Evolutionary conservation across 2,797 vertebrate species (phyloP), one percentile per base, ranked within the genome.

Genomic region (Phoxinus dragarum): DNA sequence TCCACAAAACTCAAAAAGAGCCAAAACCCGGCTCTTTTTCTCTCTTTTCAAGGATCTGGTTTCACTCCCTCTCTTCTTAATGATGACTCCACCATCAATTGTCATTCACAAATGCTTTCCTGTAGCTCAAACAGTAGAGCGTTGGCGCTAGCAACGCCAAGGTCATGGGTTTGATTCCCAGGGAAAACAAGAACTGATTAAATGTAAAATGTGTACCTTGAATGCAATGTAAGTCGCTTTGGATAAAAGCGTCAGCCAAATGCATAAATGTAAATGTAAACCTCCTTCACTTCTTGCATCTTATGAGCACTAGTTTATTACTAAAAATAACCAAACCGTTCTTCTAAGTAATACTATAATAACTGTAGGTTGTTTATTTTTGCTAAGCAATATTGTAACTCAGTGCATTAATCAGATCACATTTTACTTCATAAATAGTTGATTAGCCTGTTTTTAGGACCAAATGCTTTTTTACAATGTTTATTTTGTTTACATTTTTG

Each of bases 11-110:
- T 27, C 27, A 27, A 27, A 27, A 27, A 27, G 27, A 27, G 27
- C 27, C 27, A 27, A 27, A 27, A 27, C 27, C 27, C 27, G 27
- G 27, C 27, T 17, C 64, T 74, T 49, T 71, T 72, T 77, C 79
- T 27, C 74, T 72, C 61, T 76, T 61, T 82, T 82, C 81, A 80
- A 5, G 38, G 64, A 64, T 82, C 67, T 67, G 4, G 40, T 59
- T 49, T 42, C 52, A 10, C 12, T 84, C 38, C 19, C 14, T 10
- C 71, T 66, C 68, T 34, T 47, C 14, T 81, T 78, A 66, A 40
- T 49, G 38, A 36, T 10, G 23, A 23, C 19, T 68, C 3, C 17
- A 76, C 74, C 34, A 54, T 56, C 36, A 23, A 14, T 56, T 38
- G 23, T 27, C 21, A 36, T 61, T 61, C 23, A 5, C 75, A 19